phyloP scores from a whole-genome alignment of 2,113 vertebrate species.

The Candoia aspera region DNA sequence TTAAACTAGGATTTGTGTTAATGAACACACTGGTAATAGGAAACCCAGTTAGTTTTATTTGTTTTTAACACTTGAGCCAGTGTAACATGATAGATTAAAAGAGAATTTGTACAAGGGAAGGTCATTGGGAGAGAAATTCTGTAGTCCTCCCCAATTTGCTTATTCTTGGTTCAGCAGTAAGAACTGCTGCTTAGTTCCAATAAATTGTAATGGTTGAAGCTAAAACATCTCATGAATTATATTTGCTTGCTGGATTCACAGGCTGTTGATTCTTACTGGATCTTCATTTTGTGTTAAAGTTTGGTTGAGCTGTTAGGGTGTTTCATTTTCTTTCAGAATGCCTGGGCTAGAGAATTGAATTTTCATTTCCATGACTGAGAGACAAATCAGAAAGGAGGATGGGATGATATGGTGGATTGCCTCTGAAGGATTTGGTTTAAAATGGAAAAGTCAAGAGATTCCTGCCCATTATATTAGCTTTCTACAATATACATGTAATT shows the following conservation, averaged over 20 bases:
- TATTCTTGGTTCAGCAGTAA: background rate
- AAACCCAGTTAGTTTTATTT: background rate
- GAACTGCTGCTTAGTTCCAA: background rate
- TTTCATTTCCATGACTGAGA: background rate
- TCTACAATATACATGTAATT: background rate
- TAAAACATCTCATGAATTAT: background rate
- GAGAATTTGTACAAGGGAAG: background rate
- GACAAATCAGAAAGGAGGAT: background rate
- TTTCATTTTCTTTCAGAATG: background rate
- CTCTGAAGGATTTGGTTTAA: background rate
- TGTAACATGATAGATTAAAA: background rate
- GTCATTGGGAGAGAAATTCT: background rate
- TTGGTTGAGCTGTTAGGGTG: background rate
- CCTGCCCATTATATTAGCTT: background rate
- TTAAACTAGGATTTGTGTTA: background rate
- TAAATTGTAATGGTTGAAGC: background rate
- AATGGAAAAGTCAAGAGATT: background rate
- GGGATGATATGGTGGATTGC: background rate
- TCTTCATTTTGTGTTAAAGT: background rate
- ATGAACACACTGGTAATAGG: background rate
- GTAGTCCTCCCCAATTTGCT: background rate
- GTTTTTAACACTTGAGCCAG: background rate
- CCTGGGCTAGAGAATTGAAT: background rate
- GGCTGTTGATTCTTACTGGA: background rate
- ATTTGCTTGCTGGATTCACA: background rate